Evolutionary conservation across 2,888 invertebrate species (phyloP), one percentile per base, ranked within the genome.

Genomic region (Lissocephala sabroskyi): DNA sequence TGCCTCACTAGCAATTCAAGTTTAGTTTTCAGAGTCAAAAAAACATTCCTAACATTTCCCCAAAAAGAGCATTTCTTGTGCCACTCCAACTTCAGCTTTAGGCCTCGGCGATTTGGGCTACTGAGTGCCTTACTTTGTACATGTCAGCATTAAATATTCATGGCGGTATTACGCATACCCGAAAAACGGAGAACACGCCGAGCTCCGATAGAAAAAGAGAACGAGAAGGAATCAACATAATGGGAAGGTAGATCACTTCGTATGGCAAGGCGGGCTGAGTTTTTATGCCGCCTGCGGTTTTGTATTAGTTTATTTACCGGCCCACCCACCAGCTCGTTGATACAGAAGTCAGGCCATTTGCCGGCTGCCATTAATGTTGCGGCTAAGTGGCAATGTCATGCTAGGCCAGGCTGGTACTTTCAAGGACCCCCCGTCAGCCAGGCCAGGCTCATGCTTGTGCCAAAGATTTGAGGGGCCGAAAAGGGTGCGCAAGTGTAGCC

Each of bases 371-470:
- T 75, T 70, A 70, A 70, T 74, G 75, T 74, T 65, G 75, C 70
- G 75, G 71, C 70, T 75, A 70, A 70, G 75, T 70, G 70, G 67
- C 75, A 71, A 71, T 75, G 75, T 70, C 70, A 75, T 75, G 67
- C 65, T 66, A 68, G 74, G 74, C 64, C 59, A 70, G 64, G n/a
- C n/a, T n/a, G n/a, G n/a, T n/a, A n/a, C n/a, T n/a, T n/a, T n/a
- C n/a, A n/a, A n/a, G n/a, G n/a, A n/a, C n/a, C 42, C 45, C 40
- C 10, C 16, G 37, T 23, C 23, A 7, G 23, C 23, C 3, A 23
- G 7, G 30, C 9, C 30, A 30, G 26, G 4, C 9, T n/a, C n/a
- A n/a, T n/a, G n/a, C n/a, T n/a, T n/a, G n/a, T n/a, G 17, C 35
- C 35, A 37, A 37, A 37, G 37, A 37, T 37, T 37, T 37, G n/a